phyloP scores from a whole-genome alignment of 2,888 invertebrate species.

The Acronicta aceris region DNA sequence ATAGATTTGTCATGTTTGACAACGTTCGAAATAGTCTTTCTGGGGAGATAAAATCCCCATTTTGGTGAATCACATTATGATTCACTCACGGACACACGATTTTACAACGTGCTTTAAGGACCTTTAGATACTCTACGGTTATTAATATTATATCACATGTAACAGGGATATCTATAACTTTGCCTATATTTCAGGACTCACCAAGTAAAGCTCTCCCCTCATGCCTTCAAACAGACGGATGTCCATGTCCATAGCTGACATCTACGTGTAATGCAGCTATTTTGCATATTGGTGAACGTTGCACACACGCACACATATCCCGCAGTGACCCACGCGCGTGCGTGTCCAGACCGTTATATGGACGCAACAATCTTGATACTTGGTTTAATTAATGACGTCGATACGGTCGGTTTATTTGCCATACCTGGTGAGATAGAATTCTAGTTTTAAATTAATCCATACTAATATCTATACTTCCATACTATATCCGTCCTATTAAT shows the following conservation, averaged over 20 bases:
- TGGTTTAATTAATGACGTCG: slow-evolving; percentile 19
- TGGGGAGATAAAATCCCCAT: too few relatives aligned
- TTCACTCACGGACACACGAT: too few relatives aligned
- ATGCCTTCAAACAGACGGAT: slow-evolving; percentile 26
- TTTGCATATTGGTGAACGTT: slow-evolving; percentile 55
- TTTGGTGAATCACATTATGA: too few relatives aligned
- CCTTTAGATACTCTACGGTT: too few relatives aligned
- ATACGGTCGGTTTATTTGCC: background rate
- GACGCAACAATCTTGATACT: slow-evolving; percentile 59
- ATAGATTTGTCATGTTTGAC: too few relatives aligned
- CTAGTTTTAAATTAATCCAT: too few relatives aligned
- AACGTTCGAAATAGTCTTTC: too few relatives aligned
- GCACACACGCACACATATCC: slow-evolving; percentile 29
- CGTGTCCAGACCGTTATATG: slow-evolving; percentile 65
- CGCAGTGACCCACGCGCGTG: slow-evolving; percentile 60
- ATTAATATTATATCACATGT: too few relatives aligned
- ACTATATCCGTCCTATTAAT: too few relatives aligned
- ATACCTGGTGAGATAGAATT: background rate
- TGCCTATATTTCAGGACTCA: background rate
- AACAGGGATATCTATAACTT: too few relatives aligned
- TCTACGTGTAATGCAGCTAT: slow-evolving; percentile 42
- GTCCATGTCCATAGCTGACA: slow-evolving; percentile 12
- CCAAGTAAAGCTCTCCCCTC: background rate
- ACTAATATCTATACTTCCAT: too few relatives aligned
- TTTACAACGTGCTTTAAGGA: too few relatives aligned